Percentiles rank a stretch among this genome's conserved stretches.
phyloP scores from a whole-genome alignment of 2,888 invertebrate species.

The Stenoptilia bipunctidactyla region DNA sequence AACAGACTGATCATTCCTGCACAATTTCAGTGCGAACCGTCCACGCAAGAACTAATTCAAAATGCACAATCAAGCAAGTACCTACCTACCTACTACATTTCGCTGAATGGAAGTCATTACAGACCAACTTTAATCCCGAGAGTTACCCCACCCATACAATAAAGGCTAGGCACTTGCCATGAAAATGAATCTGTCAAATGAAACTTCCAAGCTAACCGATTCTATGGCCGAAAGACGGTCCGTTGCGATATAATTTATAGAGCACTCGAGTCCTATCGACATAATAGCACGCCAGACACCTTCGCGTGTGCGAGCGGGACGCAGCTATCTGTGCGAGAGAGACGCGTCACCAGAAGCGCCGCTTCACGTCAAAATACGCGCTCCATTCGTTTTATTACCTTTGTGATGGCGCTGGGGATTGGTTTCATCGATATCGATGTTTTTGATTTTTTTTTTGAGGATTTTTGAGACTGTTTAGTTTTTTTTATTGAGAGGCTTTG shows the following conservation, averaged over 20 bases:
- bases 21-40: too few species aligned
- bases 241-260: constrained; percentile 66
- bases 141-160: too few species aligned
- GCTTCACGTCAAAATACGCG: constrained; percentile 72
- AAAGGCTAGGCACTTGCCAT: constrained; percentile 6
- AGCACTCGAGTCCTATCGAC: constrained; percentile 29
- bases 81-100: too few species aligned
- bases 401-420: constrained; percentile 24
- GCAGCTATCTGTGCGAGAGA: constrained; percentile 28
- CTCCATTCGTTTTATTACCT: constrained; percentile 69
- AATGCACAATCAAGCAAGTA: too few species aligned
- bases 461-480: too few species aligned
- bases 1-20: too few species aligned
- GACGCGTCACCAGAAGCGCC: constrained; percentile 65
- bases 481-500: too few species aligned
- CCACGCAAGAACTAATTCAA: too few species aligned
- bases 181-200: constrained; percentile 44
- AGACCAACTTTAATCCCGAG: too few species aligned
- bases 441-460: not conserved
- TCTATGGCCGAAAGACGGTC: constrained; percentile 50
- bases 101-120: too few species aligned
- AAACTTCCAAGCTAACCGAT: constrained; percentile 21
- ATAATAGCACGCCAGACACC: constrained; percentile 65
- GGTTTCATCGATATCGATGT: constrained; percentile 36
- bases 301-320: constrained; percentile 39